Conservation (phyloP, 2,113 vertebrate species). For the Fregata magnificens region DNA sequence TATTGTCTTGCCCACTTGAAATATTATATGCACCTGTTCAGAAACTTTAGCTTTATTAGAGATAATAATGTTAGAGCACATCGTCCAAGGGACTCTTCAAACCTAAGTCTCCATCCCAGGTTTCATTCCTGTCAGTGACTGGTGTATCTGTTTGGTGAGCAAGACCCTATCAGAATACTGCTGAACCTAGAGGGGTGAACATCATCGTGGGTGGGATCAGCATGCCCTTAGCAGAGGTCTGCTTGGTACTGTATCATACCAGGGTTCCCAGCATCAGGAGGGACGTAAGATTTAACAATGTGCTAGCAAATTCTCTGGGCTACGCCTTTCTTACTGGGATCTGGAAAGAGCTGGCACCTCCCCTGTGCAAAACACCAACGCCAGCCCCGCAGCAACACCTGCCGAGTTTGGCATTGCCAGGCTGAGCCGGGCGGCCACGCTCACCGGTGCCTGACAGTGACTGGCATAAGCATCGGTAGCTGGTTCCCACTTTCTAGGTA, state of each 20-base stretch:
- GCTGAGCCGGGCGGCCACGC: not conserved
- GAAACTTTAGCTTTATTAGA: not conserved
- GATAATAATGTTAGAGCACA: not conserved
- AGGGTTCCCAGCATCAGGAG: not conserved
- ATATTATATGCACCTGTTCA: not conserved
- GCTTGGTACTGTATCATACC: not conserved
- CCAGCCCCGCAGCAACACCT: not conserved
- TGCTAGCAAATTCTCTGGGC: not conserved
- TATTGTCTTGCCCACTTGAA: not conserved
- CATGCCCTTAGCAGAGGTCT: not conserved
- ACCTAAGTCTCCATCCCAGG: not conserved
- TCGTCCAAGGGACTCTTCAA: not conserved
- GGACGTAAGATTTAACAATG: not conserved
- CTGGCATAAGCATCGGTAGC: rapidly evolving
- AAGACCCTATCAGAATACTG: not conserved
- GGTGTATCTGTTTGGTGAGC: not conserved
- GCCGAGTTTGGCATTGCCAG: not conserved
- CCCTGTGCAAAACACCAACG: not conserved
- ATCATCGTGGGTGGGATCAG: rapidly evolving
- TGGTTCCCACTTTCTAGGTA: not conserved
- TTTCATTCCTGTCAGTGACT: not conserved
- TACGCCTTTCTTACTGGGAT: not conserved
- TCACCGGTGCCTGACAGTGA: rapidly evolving
- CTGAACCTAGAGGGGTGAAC: not conserved
- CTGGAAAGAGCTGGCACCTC: not conserved